Base-by-base conservation (phyloP, 1,140 invertebrate genomes). In the Sycophaga agraensis region DNA sequence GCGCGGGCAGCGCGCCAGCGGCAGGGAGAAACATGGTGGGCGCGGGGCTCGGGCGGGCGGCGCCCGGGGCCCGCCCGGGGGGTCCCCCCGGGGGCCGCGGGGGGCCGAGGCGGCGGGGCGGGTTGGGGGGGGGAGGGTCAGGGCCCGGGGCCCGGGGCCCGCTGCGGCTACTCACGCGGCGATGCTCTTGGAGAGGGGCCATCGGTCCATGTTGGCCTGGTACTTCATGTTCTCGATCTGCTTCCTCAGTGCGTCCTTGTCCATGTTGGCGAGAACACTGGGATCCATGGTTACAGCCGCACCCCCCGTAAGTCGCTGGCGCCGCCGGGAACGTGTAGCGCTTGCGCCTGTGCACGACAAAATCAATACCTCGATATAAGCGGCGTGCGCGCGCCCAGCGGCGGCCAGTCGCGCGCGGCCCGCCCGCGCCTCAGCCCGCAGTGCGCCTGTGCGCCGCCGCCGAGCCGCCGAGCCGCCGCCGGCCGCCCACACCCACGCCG, bases 161-260 rank as follows among this genome's bases (percentile, higher is more conserved):
- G 31, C 3, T n/a, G 21, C 35, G 14, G 21, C 16, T 21, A 95
- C 93, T 95, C 87, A 96, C 93, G 93, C 92, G 74, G 91, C 88
- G 78, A 96, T 95, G 79, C 91, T 93, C 84, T 93, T 94, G 72
- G 92, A 94, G 62, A 96, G 84, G 50, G 92, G 92, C 93, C 93
- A 95, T 80, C 93, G 89, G 84, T 96, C 93, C 93, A 96, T 96
- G 72, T 91, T 89, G 60, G 92, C 92, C 81, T 96, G 93, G 82
- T 94, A 94, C 84, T 94, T 93, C 92, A 96, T 93, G 83, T 95
- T 95, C 81, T 96, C 93, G 78, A 96, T 96, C 86, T 96, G 93
- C 85, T 95, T 95, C 84, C 93, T 93, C 82, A 96, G 84, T 86
- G 92, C 92, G 88, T 95, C 93, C 86, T 94, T 94, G 85, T 96